These are phyloP conservation scores for Perognathus longimembris DNA, from an alignment of 2,113 vertebrate species.

Conservation along the genomic window DNA sequence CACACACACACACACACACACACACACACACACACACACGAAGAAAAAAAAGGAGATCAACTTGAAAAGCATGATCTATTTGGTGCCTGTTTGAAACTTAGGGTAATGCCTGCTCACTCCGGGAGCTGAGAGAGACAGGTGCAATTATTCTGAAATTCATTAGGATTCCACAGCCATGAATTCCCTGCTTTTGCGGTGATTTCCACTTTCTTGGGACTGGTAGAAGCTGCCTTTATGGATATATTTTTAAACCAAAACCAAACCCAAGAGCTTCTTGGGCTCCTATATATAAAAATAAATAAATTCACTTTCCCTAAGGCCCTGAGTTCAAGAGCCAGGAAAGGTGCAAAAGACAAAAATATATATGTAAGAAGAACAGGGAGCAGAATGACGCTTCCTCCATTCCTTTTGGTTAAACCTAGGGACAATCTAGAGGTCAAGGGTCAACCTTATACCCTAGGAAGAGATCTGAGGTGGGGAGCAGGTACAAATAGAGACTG, in stretches of 20 bases:
- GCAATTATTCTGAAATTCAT: conserved; percentile 78
- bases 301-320: too few species aligned
- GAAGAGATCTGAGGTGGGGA: neutral
- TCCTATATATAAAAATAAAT: too few species aligned
- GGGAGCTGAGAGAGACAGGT: conserved; percentile 75
- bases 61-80: conserved; percentile 79
- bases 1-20: too few species aligned
- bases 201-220: conserved; percentile 72
- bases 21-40: too few species aligned
- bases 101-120: conserved; percentile 75
- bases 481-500: neutral
- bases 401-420: neutral
- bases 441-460: neutral
- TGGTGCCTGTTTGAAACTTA: conserved; percentile 81
- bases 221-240: conserved; percentile 56
- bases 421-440: neutral
- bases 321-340: too few species aligned
- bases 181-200: conserved; percentile 78
- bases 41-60: conserved; percentile 79
- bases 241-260: too few species aligned
- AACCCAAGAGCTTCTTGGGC: too few species aligned
- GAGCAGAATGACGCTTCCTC: neutral
- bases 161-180: conserved; percentile 78
- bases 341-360: too few species aligned
- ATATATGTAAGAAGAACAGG: neutral